Percentiles rank a stretch among this genome's conserved stretches.
Evolutionary conservation across 2,113 vertebrate species (phyloP).

Genomic region (Phrynocephalus versicolor): DNA sequence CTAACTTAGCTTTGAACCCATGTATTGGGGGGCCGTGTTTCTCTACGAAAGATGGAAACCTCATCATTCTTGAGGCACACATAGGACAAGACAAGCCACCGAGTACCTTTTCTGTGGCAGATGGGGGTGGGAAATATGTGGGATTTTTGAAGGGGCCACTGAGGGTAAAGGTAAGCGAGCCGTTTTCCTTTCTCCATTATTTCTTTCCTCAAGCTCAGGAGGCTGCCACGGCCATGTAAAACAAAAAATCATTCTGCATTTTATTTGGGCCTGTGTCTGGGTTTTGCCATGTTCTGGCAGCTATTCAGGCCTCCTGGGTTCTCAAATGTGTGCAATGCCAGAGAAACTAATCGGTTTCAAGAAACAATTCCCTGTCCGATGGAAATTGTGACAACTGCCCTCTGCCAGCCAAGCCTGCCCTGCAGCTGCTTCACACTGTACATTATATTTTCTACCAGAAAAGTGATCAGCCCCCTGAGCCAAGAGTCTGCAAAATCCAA

Average conservation of each 20-base stretch:
- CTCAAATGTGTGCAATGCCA: background rate
- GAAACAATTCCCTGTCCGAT: background rate
- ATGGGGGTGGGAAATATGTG: background rate
- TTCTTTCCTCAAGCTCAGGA: background rate
- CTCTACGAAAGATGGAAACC: too few relatives aligned
- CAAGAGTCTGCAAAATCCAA: background rate
- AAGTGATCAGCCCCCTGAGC: background rate
- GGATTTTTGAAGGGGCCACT: background rate
- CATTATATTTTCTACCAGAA: conserved; percentile 21
- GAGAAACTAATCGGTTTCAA: conserved; percentile 3
- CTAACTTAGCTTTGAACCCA: too few relatives aligned
- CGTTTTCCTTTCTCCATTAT: background rate
- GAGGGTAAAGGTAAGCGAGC: background rate
- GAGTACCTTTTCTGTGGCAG: background rate
- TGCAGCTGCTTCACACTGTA: background rate
- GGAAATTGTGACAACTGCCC: conserved; percentile 7
- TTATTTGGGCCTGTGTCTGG: background rate
- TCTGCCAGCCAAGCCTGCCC: background rate
- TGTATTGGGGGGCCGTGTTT: background rate
- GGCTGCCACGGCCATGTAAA: background rate
- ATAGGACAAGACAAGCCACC: background rate
- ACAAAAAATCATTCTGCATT: background rate
- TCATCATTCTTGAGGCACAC: too few relatives aligned
- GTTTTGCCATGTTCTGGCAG: background rate
- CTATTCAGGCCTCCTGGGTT: background rate